Evolutionary conservation across 2,113 vertebrate genomes (phyloP).

Genomic region (Phalacrocorax carbo): DNA sequence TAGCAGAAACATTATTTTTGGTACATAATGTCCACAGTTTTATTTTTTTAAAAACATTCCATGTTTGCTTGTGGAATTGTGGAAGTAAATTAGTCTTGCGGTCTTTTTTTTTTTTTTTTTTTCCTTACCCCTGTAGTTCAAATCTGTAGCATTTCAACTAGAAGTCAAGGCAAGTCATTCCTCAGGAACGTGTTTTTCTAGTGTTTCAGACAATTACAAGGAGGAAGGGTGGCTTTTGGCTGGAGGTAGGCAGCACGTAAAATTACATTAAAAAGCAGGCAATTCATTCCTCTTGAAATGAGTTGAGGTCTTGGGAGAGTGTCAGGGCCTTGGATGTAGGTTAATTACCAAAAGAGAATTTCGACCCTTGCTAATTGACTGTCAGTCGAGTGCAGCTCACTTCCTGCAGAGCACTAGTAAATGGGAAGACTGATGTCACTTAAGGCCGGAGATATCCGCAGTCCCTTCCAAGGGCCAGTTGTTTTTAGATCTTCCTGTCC

Average conservation of each 20-base stretch:
- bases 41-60: neutral
- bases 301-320: neutral
- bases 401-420: neutral
- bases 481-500: neutral
- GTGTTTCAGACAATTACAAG: neutral
- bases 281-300: neutral
- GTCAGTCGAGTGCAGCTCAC: neutral
- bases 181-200: neutral
- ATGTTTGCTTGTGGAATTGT: neutral
- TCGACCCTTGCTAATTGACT: neutral
- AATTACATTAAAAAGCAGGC: neutral
- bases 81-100: neutral
- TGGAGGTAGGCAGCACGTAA: neutral
- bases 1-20: neutral
- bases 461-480: neutral
- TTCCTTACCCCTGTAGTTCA: neutral
- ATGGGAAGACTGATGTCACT: neutral
- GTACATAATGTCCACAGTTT: neutral
- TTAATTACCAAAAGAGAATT: neutral
- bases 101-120: neutral
- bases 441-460: neutral
- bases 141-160: neutral
- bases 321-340: accelerated
- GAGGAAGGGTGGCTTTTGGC: neutral
- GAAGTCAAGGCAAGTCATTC: neutral